A percentile compares a stretch with the other conserved stretches of the same genome.
These are phyloP conservation scores for Otis tarda DNA, from an alignment of 2,113 vertebrate genomes.

Conservation along the genomic window DNA sequence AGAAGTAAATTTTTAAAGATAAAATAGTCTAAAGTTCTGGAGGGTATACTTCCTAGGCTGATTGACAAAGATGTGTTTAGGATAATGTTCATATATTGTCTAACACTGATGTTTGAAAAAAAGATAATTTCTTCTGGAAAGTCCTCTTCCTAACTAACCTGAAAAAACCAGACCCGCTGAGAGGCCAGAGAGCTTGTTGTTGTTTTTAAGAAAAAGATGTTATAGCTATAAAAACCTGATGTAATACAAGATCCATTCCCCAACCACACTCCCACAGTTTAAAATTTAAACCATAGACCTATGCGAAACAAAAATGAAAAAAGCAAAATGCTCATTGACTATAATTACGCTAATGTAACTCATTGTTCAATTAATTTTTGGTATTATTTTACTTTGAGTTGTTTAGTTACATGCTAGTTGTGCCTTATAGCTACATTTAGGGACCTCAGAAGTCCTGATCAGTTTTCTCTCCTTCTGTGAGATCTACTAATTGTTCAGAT, in stretches of 20 bases:
- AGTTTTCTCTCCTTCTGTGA: not conserved
- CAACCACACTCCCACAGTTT: not conserved
- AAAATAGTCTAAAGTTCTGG: not conserved
- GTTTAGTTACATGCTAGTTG: not conserved
- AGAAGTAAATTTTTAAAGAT: not conserved
- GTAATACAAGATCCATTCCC: not conserved
- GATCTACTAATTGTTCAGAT: not conserved
- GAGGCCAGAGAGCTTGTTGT: not conserved
- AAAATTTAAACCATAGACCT: not conserved
- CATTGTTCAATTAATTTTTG: not conserved
- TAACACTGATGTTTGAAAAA: not conserved
- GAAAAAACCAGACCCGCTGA: accelerated
- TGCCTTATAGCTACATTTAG: not conserved
- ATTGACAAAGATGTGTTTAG: not conserved
- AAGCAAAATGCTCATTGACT: not conserved
- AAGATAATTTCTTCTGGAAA: not conserved
- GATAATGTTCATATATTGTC: not conserved
- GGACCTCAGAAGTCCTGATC: not conserved
- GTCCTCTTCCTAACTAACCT: not conserved
- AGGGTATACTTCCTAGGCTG: not conserved
- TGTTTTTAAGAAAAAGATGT: not conserved
- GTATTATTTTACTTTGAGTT: not conserved
- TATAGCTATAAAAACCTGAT: not conserved
- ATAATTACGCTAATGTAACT: not conserved
- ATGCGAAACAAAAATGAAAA: not conserved